A percentile compares a stretch with the other conserved stretches of the same genome.
Evolutionary conservation across 1,140 invertebrate genomes (phyloP).

Genomic region (Atta texana): DNA sequence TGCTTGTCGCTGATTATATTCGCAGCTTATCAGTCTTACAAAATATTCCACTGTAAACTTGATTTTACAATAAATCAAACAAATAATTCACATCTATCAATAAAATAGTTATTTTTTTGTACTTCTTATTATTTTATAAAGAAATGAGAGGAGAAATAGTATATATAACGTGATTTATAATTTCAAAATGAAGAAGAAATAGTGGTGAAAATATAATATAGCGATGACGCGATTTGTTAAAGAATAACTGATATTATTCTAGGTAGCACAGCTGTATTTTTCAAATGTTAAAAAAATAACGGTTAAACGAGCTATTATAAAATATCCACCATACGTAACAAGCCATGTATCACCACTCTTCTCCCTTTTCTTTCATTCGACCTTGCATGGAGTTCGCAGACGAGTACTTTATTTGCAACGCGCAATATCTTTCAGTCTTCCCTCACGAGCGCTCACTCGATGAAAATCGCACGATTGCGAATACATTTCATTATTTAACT

Average conservation of each 20-base stretch:
- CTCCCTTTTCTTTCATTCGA: conserved; percentile 9
- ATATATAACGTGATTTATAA: conserved; percentile 18
- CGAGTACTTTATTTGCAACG: conserved; percentile 27
- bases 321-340: conserved; percentile 9
- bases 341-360: conserved; percentile 6
- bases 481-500: conserved; percentile 22
- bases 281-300: not conserved
- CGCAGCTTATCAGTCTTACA: not conserved
- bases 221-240: conserved; percentile 7
- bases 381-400: not conserved
- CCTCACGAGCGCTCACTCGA: not conserved
- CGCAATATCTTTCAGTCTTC: not conserved
- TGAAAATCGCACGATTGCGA: not conserved
- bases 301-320: conserved; percentile 20
- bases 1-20: not conserved
- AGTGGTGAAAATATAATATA: not conserved
- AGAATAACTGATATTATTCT: not conserved
- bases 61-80: not conserved
- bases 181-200: not conserved
- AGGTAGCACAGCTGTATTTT: conserved; percentile 6
- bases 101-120: not conserved
- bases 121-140: not conserved
- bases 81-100: not conserved
- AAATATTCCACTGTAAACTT: not conserved
- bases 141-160: not conserved